Base-by-base conservation (phyloP, 2,888 invertebrate genomes). In the Cylindroiulus punctatus region DNA sequence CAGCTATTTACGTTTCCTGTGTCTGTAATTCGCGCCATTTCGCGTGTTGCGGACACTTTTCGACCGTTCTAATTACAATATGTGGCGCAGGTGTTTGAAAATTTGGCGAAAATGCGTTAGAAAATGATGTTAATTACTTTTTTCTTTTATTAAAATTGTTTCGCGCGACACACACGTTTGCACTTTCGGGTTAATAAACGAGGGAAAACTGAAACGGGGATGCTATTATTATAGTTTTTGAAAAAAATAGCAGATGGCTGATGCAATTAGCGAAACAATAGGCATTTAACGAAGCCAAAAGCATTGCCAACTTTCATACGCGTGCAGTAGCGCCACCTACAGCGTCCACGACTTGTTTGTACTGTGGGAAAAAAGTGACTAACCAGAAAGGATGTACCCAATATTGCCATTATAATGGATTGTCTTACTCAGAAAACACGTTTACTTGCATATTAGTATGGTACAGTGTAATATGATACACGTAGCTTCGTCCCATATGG, bases 111-210 rank as follows among this genome's bases (percentile, higher is more conserved):
- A 76, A 76, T 76, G 76, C 76, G 76, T 76, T 76, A 76, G 76
- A 76, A 76, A 76, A 76, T 76, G 76, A 76, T 76, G 76, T 76
- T 76, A 76, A 76, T 76, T 76, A 76, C 76, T 76, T 76, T 76
- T 76, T 76, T 76, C 76, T 30, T 76, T 76, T 76, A 76, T 76
- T 76, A 76, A 76, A 76, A 76, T 76, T 76, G 76, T 76, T 76
- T 76, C 14, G 76, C 17, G 76, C 76, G 76, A 76, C 76, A 76
- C 76, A 76, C 76, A 76, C 76, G 76, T 76, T 76, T 76, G 76
- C 76, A 76, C 76, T 76, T 76, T 76, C 76, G 76, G 76, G 76
- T 76, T 76, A 76, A 76, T 76, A 76, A 76, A 76, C 76, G 76
- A 76, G 30, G 76, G 76, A 76, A 76, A 76, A 76, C 76, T 30